Evolutionary conservation across 2,888 invertebrate genomes (phyloP), one percentile per base, ranked within the genome.

Genomic region (Linyphia triangularis): DNA sequence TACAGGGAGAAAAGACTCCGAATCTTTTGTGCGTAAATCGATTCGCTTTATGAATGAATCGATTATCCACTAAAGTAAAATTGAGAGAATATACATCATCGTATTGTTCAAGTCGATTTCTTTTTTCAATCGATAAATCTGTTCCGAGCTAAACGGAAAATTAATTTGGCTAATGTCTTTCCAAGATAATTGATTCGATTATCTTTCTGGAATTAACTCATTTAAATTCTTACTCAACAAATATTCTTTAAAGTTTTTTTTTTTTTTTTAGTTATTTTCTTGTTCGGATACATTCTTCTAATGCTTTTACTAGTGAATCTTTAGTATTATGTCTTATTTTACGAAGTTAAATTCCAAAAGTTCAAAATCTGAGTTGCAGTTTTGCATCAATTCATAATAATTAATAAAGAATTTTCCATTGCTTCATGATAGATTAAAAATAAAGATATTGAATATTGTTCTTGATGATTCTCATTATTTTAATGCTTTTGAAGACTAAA

Each of bases 121-220:
- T 70, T 70, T 70, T 61, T 43, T 24, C n/a, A 70, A 70, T 70
- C 70, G 26, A 51, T 70, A 33, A 67, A 70, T 70, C 43, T 40
- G 2, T 69, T 22, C 16, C 19, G 26, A 13, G 13, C 28, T 70
- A n/a, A 70, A 43, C 43, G 40, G 16, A 70, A 70, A 70, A 26
- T 43, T 43, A 51, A 70, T 43, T 40, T 51, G 26, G 37, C 28
- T 70, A 24, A 37, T 70, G 43, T 43, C 26, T 26, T 70, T 43
- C n/a, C 2, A 9, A 70, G 24, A 43, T 70, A 70, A 43, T 70
- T 40, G 24, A 24, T 40, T 28, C 70, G 26, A 43, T 70, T 70
- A 30, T 61, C 9, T 61, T 40, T n/a, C 24, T 43, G 13, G 16
- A 10, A 43, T 3, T 51, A 2, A n/a, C n/a, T n/a, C n/a, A n/a